A percentile compares a stretch with the other conserved stretches of the same genome.
Conservation (phyloP, 2,888 invertebrate genomes). For the Plusia festucae region DNA sequence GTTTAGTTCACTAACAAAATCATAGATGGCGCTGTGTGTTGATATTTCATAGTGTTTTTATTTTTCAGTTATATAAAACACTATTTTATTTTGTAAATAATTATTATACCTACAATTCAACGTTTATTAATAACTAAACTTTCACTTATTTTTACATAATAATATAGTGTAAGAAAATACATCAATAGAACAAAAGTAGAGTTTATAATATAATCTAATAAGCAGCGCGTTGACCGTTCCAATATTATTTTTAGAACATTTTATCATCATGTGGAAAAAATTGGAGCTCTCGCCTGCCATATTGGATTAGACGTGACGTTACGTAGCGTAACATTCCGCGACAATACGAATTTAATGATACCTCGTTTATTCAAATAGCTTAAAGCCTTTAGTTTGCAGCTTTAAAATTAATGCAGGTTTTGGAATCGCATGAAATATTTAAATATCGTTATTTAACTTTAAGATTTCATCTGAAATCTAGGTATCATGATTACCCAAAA, state of each 20-base stretch:
- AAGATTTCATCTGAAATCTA: neutral
- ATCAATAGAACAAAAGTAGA: no score
- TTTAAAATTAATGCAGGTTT: neutral
- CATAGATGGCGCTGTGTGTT: constrained; percentile 33
- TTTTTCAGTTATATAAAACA: no score
- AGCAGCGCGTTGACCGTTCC: neutral
- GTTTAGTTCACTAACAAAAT: neutral
- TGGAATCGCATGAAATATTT: neutral
- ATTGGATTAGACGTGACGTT: neutral
- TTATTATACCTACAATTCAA: neutral
- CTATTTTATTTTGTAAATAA: no score
- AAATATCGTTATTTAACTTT: neutral
- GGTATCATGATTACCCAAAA: neutral
- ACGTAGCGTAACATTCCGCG: neutral
- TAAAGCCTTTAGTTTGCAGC: constrained; percentile 1
- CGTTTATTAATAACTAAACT: no score
- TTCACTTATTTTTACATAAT: no score
- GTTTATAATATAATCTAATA: no score
- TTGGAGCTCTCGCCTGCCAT: neutral
- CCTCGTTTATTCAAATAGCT: neutral
- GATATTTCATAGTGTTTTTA: no score
- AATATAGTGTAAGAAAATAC: no score
- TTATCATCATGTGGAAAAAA: neutral
- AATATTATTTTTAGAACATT: constrained; percentile 1
- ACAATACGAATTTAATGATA: constrained; percentile 6